phyloP scores from a whole-genome alignment of 2,888 invertebrate genomes.

The Dione juno region DNA sequence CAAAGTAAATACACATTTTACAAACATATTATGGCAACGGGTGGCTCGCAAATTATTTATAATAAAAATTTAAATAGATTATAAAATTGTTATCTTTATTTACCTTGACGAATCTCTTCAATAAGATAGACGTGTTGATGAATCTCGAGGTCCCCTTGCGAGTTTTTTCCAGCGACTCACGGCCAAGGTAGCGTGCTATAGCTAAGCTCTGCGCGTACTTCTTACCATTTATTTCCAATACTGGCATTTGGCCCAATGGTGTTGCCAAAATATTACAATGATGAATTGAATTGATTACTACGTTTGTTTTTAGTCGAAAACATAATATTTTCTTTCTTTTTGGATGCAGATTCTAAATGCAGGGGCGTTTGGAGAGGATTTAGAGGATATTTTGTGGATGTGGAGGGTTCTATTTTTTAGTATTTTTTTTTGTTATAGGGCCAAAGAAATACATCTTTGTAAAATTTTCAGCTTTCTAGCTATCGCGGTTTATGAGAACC shows the following conservation, averaged over 20 bases:
- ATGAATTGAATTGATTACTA: background rate
- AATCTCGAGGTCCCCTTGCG: slow-evolving; percentile 68
- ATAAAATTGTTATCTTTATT: background rate
- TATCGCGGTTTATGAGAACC: too few species aligned
- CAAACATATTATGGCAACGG: too few species aligned
- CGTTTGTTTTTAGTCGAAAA: background rate
- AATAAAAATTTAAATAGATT: too few species aligned
- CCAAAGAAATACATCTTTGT: too few species aligned
- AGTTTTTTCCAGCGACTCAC: slow-evolving; percentile 81
- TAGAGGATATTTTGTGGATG: too few species aligned
- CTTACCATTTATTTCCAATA: slow-evolving; percentile 86
- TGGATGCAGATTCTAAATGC: too few species aligned
- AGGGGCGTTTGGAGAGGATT: too few species aligned
- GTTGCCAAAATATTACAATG: slow-evolving; percentile 56
- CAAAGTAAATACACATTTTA: too few species aligned
- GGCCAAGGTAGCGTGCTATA: slow-evolving; percentile 85
- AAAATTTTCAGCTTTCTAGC: too few species aligned
- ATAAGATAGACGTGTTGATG: slow-evolving; percentile 71
- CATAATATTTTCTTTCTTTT: background rate
- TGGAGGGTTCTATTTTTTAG: too few species aligned
- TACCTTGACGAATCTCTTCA: slow-evolving; percentile 73
- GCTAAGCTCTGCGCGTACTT: slow-evolving; percentile 84
- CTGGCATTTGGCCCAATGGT: slow-evolving; percentile 86
- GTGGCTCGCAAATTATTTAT: too few species aligned
- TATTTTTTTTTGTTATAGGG: too few species aligned